These are phyloP conservation scores for Trachythela sp. DNA, from an alignment of 64 coral and sea anemone species.

Conservation along the genomic window DNA sequence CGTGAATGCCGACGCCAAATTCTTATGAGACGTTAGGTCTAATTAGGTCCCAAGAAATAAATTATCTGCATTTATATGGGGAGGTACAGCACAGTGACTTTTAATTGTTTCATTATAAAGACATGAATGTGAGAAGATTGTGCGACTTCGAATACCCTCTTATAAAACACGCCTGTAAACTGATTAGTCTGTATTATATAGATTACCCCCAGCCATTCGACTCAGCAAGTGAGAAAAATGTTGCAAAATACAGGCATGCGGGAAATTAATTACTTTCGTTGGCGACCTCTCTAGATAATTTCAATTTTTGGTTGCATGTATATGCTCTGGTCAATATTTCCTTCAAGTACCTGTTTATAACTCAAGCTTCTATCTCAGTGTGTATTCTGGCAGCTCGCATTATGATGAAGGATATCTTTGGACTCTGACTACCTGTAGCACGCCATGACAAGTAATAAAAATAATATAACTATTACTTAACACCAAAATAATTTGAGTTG, in stretches of 20 bases:
- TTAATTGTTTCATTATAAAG: slow-evolving; percentile 3
- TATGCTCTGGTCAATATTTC: too few species aligned
- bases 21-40: neutral
- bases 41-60: neutral
- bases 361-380: too few species aligned
- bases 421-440: too few species aligned
- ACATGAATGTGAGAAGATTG: neutral
- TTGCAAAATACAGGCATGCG: neutral
- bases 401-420: too few species aligned
- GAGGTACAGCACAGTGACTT: neutral
- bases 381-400: too few species aligned
- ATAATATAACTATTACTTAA: too few species aligned
- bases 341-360: too few species aligned
- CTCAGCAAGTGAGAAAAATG: neutral
- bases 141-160: neutral
- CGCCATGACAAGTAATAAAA: too few species aligned
- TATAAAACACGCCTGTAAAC: neutral
- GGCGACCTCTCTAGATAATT: too few species aligned
- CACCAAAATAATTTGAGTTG: too few species aligned
- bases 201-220: neutral
- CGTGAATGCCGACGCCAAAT: neutral
- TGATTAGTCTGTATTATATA: neutral
- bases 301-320: too few species aligned
- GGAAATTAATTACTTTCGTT: too few species aligned
- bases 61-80: neutral